These are phyloP conservation scores for Aradophagus sp. DNA, from an alignment of 1,140 invertebrate genomes.

Conservation along the genomic window DNA sequence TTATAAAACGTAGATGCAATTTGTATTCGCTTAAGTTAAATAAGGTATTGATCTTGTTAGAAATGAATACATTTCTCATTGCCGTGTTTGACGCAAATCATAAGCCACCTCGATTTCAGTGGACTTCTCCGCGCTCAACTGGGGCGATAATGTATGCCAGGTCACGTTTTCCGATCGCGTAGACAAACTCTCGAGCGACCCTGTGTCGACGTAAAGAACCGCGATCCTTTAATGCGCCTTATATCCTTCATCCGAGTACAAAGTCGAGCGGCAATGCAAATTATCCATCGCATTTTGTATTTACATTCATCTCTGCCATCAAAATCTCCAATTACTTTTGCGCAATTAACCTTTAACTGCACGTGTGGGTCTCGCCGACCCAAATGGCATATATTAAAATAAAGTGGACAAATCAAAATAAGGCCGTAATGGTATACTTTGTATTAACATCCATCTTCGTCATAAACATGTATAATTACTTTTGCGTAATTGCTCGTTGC, in stretches of 20 bases:
- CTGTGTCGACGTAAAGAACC: conserved; percentile 34
- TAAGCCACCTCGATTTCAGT: conserved; percentile 45
- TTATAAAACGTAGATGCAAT: conserved; percentile 13
- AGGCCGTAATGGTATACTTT: too few species aligned
- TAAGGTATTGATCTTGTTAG: conserved; percentile 47
- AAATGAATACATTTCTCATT: conserved; percentile 49
- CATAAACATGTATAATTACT: too few species aligned
- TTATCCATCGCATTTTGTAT: conserved; percentile 19
- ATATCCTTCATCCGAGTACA: conserved; percentile 44
- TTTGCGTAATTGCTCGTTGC: too few species aligned
- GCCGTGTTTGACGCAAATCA: conserved; percentile 47
- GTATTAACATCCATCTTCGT: too few species aligned
- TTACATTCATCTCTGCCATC: conserved; percentile 8
- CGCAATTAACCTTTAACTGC: too few species aligned
- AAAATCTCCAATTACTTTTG: conserved; percentile 6
- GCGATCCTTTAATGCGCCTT: conserved; percentile 45
- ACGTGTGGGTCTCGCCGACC: too few species aligned
- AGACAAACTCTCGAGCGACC: conserved; percentile 39
- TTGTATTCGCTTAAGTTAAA: conserved; percentile 42
- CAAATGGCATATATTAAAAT: too few species aligned
- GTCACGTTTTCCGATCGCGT: conserved; percentile 68
- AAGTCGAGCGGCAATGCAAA: conserved; percentile 25
- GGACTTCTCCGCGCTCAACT: conserved; percentile 26
- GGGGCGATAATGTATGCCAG: conserved; percentile 66
- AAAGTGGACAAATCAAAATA: too few species aligned